Conservation (phyloP, 2,113 vertebrate species). For the Corythoichthys haematopterus region DNA sequence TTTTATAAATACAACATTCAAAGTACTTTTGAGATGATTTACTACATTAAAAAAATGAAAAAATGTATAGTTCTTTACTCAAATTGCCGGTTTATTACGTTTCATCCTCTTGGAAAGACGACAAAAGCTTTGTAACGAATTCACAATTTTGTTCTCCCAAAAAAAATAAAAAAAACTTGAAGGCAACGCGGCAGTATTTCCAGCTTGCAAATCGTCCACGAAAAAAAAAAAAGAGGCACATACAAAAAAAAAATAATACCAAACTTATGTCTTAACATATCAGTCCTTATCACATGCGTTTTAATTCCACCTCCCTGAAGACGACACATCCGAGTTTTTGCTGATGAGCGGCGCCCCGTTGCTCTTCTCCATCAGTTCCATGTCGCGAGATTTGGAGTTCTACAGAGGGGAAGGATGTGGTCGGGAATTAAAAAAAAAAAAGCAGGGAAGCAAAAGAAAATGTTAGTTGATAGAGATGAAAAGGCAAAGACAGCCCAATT, state of each 20-base stretch:
- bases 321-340: background rate
- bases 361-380: slow-evolving; percentile 6
- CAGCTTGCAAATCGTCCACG: background rate
- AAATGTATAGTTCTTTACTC: slow-evolving; percentile 1
- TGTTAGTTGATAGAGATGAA: background rate
- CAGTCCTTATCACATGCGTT: background rate
- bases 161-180: background rate
- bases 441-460: background rate
- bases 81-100: background rate
- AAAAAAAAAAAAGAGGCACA: background rate
- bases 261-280: background rate
- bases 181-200: background rate
- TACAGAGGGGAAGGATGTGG: background rate
- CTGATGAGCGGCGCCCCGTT: slow-evolving; percentile 7
- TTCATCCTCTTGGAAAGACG: background rate
- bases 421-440: background rate
- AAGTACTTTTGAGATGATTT: background rate
- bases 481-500: background rate
- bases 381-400: slow-evolving; percentile 7
- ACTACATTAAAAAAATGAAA: background rate
- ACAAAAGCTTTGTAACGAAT: background rate
- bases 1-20: background rate
- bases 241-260: background rate
- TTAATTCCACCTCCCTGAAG: background rate
- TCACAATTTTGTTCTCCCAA: background rate